phyloP scores from a whole-genome alignment of 2,113 vertebrate species.

The Oryzias melastigma region DNA sequence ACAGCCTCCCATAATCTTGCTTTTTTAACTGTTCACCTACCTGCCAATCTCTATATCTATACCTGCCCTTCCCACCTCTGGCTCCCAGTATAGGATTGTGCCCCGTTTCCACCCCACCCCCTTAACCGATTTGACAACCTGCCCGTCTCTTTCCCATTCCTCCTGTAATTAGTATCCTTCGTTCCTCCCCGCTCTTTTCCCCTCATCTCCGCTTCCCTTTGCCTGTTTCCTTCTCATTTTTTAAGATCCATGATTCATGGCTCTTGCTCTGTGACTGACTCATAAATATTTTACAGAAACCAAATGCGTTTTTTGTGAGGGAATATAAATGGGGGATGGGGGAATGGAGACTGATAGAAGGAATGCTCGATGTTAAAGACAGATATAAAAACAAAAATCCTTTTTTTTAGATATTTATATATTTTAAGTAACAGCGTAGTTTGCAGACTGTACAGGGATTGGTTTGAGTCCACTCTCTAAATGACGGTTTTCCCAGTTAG shows the following conservation, averaged over 20 bases:
- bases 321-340: conserved; percentile 17
- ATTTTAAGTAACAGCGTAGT: too few species aligned
- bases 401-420: not conserved
- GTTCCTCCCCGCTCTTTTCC: conserved; percentile 9
- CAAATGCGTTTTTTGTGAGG: conserved; percentile 59
- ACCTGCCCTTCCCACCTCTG: not conserved
- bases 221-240: conserved; percentile 10
- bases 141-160: conserved; percentile 6
- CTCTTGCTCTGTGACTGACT: conserved; percentile 42
- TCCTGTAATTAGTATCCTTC: conserved; percentile 24
- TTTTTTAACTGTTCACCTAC: conserved; percentile 4
- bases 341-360: not conserved
- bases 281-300: conserved; percentile 67
- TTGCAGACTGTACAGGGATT: too few species aligned
- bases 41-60: conserved; percentile 3
- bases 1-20: not conserved
- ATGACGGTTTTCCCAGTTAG: too few species aligned
- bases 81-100: not conserved
- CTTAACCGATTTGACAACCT: not conserved
- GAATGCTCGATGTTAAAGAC: not conserved
- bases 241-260: conserved; percentile 66
- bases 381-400: not conserved
- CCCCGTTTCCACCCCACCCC: not conserved
- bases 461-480: too few species aligned
- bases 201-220: not conserved